Evolutionary conservation across 2,113 vertebrate genomes (phyloP).

Genomic region (Mus spicilegus): DNA sequence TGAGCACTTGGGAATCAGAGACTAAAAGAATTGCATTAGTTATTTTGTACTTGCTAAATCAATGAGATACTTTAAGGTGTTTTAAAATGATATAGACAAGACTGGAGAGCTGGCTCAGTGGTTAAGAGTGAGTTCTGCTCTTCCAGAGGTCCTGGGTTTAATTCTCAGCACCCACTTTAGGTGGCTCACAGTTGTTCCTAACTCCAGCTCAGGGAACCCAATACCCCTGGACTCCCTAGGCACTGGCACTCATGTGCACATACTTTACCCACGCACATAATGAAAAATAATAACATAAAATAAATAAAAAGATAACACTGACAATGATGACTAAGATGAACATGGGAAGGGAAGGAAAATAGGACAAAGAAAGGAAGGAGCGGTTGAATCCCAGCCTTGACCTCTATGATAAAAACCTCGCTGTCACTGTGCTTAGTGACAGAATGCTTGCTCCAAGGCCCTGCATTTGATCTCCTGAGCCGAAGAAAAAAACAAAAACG

Average conservation of each 20-base stretch:
- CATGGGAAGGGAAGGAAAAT: background rate
- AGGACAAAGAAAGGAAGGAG: background rate
- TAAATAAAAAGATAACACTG: background rate
- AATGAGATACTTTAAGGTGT: background rate
- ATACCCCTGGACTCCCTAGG: background rate
- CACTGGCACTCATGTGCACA: background rate
- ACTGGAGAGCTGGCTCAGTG: background rate
- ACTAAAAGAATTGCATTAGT: slow-evolving; percentile 1
- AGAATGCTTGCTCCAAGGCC: background rate
- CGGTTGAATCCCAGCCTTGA: background rate
- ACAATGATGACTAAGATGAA: slow-evolving; percentile 16
- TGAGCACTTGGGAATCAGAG: slow-evolving; percentile 17
- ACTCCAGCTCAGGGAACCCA: background rate
- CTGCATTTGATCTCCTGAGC: background rate
- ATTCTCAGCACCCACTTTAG: background rate
- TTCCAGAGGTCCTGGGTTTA: background rate
- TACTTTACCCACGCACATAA: background rate
- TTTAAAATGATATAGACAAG: background rate
- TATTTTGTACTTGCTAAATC: slow-evolving; percentile 43
- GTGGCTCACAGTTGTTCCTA: background rate
- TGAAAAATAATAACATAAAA: background rate
- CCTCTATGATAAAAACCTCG: too few relatives aligned
- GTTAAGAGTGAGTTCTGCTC: background rate
- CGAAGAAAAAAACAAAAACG: background rate
- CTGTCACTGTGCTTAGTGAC: background rate